Conservation (phyloP, 2,888 invertebrate species). For the Phrixothrix hirtus region DNA sequence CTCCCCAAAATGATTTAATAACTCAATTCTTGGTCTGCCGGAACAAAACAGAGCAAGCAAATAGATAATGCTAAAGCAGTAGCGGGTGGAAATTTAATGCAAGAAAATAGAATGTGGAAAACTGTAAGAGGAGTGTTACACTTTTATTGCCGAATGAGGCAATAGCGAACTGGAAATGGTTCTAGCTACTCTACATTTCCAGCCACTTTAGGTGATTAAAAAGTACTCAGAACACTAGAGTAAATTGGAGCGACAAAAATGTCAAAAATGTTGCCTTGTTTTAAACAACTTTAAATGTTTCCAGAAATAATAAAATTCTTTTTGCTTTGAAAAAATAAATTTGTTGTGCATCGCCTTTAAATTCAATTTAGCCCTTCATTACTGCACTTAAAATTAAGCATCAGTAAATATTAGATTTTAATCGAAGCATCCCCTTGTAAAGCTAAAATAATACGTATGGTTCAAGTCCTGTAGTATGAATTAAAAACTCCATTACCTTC, state of each 20-base stretch:
- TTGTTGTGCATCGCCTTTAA: too few relatives aligned
- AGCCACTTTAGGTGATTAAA: conserved; percentile 45
- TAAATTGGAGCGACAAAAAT: conserved; percentile 28
- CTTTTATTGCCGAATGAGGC: conserved; percentile 30
- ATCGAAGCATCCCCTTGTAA: too few relatives aligned
- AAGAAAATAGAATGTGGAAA: conserved; percentile 31
- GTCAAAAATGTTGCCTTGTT: conserved; percentile 18
- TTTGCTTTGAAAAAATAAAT: too few relatives aligned
- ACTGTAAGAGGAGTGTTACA: conserved; percentile 29
- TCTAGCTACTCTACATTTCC: conserved; percentile 45
- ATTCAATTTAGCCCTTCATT: neutral
- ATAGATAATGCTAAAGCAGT: conserved; percentile 16
- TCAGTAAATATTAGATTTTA: neutral
- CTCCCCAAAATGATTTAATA: conserved; percentile 29
- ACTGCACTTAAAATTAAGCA: neutral
- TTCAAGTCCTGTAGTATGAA: too few relatives aligned
- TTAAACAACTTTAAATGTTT: conserved; percentile 3
- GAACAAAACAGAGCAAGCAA: conserved; percentile 23
- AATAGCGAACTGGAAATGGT: conserved; percentile 34
- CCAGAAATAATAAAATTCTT: too few relatives aligned
- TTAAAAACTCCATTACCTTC: too few relatives aligned
- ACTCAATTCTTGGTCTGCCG: conserved; percentile 19
- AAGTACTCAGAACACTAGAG: conserved; percentile 37
- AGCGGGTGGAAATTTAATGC: conserved; percentile 24
- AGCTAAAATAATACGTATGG: too few relatives aligned